Base-by-base conservation (phyloP, 2,888 invertebrate genomes). In the Brachyopa scutellaris region DNA sequence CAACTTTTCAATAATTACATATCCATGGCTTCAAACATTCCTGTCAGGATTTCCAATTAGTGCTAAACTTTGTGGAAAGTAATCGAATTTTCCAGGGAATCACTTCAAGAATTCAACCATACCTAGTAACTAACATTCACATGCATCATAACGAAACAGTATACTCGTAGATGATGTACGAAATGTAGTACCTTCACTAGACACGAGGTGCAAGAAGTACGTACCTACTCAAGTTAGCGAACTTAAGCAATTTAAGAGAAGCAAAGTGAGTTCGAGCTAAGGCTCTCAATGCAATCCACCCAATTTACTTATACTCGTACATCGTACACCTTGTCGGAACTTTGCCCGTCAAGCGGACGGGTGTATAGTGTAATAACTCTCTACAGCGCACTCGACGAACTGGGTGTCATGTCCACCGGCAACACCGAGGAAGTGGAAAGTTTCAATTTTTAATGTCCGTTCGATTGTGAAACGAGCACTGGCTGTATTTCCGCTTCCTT, bases 1-100 rank as follows among this genome's bases (percentile, higher is more conserved):
- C 83, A 85, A 85, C 84, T 85, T 84, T 82, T 74, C 82, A 80
- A 84, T 85, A 85, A 85, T 85, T 84, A 85, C 84, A 85, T 69
- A 83, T 85, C 78, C 83, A 73, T 69, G 66, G 82, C 69, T 83
- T 84, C 78, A 77, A 82, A 79, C 79, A 85, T 85, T 85, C 83
- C 85, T 84, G 84, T 85, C 85, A 85, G 85, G 84, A 85, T 84
- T 85, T 84, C 84, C 85, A 85, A 85, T 85, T 85, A 85, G 84
- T 85, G 85, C 85, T 85, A 85, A 85, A 85, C 84, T 85, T 84
- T 85, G 84, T 84, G 85, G 78, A 85, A 84, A 83, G 85, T 85
- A 85, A 85, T 85, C 85, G 85, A 85, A 84, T 85, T 85, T 85
- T 66, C 74, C 57, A 74, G 31, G 51, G 66, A 74, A 74, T 74